Evolutionary conservation across 2,113 vertebrate species (phyloP).

Genomic region (Leptocoma aspasia): DNA sequence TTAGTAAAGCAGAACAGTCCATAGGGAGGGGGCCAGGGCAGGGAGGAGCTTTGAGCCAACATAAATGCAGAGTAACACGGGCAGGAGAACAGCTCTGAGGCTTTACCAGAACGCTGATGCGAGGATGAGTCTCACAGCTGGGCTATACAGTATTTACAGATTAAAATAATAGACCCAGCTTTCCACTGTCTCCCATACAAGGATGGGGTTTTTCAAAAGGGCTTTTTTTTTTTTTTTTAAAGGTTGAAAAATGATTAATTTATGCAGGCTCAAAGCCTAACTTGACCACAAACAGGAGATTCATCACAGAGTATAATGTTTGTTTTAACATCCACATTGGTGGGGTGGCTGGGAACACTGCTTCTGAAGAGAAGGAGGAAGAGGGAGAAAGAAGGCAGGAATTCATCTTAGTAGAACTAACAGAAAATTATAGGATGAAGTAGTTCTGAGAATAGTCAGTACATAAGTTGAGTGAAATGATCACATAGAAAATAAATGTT

Average conservation of each 20-base stretch:
- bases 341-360: not conserved
- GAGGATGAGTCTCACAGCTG: not conserved
- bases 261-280: conserved; percentile 22
- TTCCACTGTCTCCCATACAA: not conserved
- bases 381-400: not conserved
- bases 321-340: not conserved
- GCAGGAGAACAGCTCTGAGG: conserved; percentile 20
- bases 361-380: not conserved
- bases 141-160: not conserved
- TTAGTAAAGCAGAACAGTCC: conserved; percentile 76
- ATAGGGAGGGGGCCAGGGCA: conserved; percentile 44
- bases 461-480: not conserved
- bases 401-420: not conserved
- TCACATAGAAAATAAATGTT: not conserved
- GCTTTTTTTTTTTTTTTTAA: not conserved
- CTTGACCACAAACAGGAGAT: conserved; percentile 26
- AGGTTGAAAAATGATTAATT: conserved; percentile 15
- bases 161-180: not conserved
- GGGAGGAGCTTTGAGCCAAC: conserved; percentile 51
- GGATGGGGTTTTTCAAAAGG: not conserved
- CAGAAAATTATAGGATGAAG: not conserved
- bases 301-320: conserved; percentile 21
- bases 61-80: conserved; percentile 45
- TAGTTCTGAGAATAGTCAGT: not conserved
- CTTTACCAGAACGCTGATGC: not conserved